Evolutionary conservation across 23 tunicate species (phyloP), one percentile per base, ranked within the genome.

Genomic region (Aplidium turbinatum): DNA sequence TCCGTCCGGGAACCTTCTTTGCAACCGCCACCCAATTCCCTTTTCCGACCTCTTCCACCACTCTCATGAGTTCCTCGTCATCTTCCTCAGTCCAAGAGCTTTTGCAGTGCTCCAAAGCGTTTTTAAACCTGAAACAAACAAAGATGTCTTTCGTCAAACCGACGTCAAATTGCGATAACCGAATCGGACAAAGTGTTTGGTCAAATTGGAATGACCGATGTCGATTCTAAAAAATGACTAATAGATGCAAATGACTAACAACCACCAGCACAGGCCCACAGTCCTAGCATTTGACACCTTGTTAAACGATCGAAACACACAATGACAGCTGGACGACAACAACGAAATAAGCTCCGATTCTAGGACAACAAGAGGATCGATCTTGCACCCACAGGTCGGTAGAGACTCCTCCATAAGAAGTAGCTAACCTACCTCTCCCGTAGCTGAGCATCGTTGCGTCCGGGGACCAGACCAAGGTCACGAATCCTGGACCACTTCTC

Each of bases 391-490:
- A n/a, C n/a, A n/a, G n/a, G n/a, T n/a, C n/a, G n/a, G n/a, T 13
- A 45, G 18, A 45, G 18, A 45, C 18, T 13, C 51, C 18, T 45
- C 51, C 51, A 45, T 45, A 45, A 13, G 18, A n/a, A n/a, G n/a
- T n/a, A n/a, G 39, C 28, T 7, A 63, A 7, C 39, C 28, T 24
- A 90, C 85, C 97, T 90, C 46, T 90, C 97, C n/a, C 97, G 46
- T 13, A 82, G 66, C 38, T 90, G 97, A 0, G 90, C 73, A 62
- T 90, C 97, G 64, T 79, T 77, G 3, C 97, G 53, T 5, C 85
- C 85, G 4, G 85, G 85, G 0, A 90, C 57, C 2, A 72, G 19
- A 13, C 78, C 73, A 6, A 69, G 77, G 52, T 90, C 97, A 1
- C 97, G 72, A 9, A 90, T 90, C 27, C 54, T 9, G 16, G 97